Base-by-base conservation (phyloP, 1,140 invertebrate genomes). In the Temnothorax longispinosus region DNA sequence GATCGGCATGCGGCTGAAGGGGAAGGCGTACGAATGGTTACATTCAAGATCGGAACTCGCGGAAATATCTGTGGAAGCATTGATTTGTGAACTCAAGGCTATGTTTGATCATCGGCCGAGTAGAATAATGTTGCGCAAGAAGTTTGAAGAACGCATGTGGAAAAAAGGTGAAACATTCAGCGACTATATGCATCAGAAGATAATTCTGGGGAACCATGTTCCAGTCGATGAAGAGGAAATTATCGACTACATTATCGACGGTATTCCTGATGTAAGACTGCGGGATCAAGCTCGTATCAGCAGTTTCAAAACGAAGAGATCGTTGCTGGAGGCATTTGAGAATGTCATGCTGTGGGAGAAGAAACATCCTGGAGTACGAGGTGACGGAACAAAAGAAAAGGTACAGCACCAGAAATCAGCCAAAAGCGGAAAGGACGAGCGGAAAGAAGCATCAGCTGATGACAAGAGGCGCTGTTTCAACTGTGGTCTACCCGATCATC, bases 131-230 rank as follows among this genome's bases (percentile, higher is more conserved):
- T 18, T 38, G 0, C n/a, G 81, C 32, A 72, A 47, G 15, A 74
- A 27, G 7, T 84, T 84, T 21, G 38, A 60, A 6, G 67, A 72
- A 3, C 69, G 81, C 0, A 18, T 52, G 11, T 84, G 81, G 81
- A 69, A 11, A 21, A 72, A 58, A 2, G 41, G 27, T n/a, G 69
- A 84, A 10, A 38, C 41, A 41, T 72, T 84, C 4, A 54, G 35
- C 4, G 56, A 84, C 3, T 84, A 84, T n/a, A 11, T 84, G 2
- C 67, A 84, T 6, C 38, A 84, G n/a, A 84, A 88, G 47, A 18
- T 85, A 18, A 75, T 80, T 67, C 35, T 85, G 7, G 76, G 52
- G 11, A 85, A 84, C 32, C 67, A n/a, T 6, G 35, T 74, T 2
- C 52, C 65, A 13, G 32, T 86, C 8, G 58, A 44, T 1, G 81